Evolutionary conservation across 2,113 vertebrate species (phyloP), one percentile per base, ranked within the genome.

Genomic region (Australoheros scitulus): DNA sequence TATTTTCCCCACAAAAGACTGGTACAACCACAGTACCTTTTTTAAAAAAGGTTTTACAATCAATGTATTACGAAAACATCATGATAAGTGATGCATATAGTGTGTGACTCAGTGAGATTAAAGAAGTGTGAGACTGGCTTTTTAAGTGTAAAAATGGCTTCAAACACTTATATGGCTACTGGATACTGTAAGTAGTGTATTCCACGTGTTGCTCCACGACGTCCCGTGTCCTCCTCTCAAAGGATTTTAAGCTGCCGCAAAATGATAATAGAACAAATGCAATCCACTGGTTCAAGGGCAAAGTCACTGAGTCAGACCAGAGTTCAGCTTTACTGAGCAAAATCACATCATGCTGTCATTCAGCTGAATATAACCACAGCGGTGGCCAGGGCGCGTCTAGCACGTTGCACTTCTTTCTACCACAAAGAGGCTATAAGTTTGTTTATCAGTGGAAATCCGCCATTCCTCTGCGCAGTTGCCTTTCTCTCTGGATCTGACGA

Each of bases 81-180:
- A 93, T 91, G 87, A 90, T 87, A 81, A 89, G 89, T 91, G 87
- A 88, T 88, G 89, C 89, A 90, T 90, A 57, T 76, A 84, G 81
- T 86, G 88, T 88, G 81, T 91, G 90, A 89, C 83, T 91, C 84
- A 75, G 57, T 76, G 70, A 75, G 20, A 76, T 70, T 77, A 29
- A 61, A 52, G 84, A 65, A 64, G 65, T 41, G 20, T 14, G 20
- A 57, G 17, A 65, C 61, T n/a, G n/a, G n/a, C n/a, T n/a, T n/a
- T n/a, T n/a, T n/a, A n/a, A n/a, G n/a, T n/a, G n/a, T n/a, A 32
- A 32, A 32, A 36, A 36, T 8, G 13, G 3, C 4, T n/a, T 13
- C 29, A 82, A 61, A 10, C 17, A 56, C 15, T 76, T 63, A 52
- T 72, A 58, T 38, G 59, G 10, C 29, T 38, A 26, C 18, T 29